Percentiles rank a stretch among this genome's conserved stretches.
Conservation (phyloP, 2,797 vertebrate species). For the Periparus ater region DNA sequence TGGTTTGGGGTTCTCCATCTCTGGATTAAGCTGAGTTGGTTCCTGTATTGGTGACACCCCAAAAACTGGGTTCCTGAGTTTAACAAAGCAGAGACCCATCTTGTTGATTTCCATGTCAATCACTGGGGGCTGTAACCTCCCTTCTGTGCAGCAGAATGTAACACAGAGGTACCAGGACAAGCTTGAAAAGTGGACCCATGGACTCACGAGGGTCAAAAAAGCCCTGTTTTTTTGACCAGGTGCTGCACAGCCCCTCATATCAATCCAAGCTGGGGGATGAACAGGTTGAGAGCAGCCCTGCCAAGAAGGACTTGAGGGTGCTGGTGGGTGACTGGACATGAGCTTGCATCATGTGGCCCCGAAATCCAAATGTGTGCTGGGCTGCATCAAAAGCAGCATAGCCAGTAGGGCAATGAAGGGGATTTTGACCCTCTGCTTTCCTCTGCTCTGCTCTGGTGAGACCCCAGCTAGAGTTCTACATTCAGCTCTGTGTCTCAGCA, state of each 20-base stretch:
- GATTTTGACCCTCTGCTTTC: neutral
- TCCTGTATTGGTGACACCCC: too few relatives aligned
- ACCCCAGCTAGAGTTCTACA: accelerated
- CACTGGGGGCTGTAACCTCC: too few relatives aligned
- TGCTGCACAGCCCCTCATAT: accelerated
- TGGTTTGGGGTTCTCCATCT: too few relatives aligned
- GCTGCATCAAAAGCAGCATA: neutral
- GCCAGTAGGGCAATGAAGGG: neutral
- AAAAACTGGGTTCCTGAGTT: too few relatives aligned
- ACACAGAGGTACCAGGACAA: neutral
- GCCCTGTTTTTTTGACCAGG: neutral
- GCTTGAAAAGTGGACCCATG: accelerated
- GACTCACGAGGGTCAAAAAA: accelerated
- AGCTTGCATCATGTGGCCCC: accelerated
- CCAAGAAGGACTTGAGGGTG: too few relatives aligned
- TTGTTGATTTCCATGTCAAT: too few relatives aligned
- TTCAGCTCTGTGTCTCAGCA: neutral
- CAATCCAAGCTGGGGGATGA: neutral
- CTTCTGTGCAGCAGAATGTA: too few relatives aligned
- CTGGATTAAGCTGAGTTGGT: too few relatives aligned
- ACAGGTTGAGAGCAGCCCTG: neutral
- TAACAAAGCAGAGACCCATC: too few relatives aligned
- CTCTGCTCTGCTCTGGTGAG: neutral
- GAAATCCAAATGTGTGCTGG: accelerated
- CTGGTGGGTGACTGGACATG: neutral